Conservation (phyloP, 2,797 vertebrate genomes). For the Simalia tracyae region DNA sequence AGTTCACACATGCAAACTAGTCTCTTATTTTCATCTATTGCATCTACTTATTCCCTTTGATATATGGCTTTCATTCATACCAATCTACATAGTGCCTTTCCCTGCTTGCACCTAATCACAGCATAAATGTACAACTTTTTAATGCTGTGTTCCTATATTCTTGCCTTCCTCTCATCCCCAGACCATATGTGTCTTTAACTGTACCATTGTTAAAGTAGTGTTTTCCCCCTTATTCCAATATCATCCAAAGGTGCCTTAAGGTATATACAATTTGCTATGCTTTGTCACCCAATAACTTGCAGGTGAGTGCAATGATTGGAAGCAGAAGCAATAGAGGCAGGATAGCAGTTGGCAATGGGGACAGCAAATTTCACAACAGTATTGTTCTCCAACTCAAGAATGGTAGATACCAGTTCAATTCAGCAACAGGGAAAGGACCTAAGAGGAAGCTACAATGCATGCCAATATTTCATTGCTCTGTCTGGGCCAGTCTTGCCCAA, state of each 20-base stretch:
- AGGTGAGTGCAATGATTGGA: background rate
- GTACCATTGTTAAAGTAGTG: background rate
- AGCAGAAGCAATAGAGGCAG: background rate
- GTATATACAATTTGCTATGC: background rate
- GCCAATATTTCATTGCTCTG: background rate
- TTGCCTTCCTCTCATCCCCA: background rate
- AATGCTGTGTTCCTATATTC: background rate
- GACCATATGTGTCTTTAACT: background rate
- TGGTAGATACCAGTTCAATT: background rate
- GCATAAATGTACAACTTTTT: background rate
- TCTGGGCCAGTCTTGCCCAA: background rate
- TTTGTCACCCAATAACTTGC: background rate
- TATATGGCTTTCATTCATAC: background rate
- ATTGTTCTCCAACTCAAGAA: background rate
- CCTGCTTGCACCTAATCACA: background rate
- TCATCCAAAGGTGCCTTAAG: background rate
- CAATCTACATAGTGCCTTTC: background rate
- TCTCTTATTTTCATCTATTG: background rate
- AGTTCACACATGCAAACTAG: background rate
- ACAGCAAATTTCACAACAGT: background rate
- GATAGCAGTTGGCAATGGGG: background rate
- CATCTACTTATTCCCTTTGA: background rate
- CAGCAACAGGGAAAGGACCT: background rate
- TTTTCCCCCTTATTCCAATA: background rate
- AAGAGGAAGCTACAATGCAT: background rate